Conservation (phyloP, 2,797 vertebrate genomes). For the Scomberomorus guttatus region DNA sequence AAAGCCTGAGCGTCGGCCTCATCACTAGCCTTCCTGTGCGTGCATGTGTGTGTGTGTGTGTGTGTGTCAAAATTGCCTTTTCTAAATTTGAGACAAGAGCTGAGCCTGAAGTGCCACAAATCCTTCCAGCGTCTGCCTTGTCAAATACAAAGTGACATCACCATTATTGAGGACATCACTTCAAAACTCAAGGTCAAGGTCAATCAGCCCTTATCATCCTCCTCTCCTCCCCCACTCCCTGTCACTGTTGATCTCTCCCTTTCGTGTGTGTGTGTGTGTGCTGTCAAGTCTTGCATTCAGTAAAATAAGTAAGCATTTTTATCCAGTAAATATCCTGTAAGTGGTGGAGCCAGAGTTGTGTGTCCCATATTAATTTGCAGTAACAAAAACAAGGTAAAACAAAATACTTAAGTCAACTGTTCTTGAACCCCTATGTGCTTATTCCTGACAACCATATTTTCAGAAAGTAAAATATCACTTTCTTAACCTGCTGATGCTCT, state of each 20-base stretch:
- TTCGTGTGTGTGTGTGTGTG: neutral
- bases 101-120: slow-evolving; percentile 31
- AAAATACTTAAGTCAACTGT: neutral
- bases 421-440: neutral
- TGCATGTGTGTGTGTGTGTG: neutral
- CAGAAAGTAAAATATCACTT: neutral
- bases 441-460: neutral
- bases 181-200: slow-evolving; percentile 56
- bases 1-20: slow-evolving; percentile 26
- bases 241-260: neutral
- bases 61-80: slow-evolving; percentile 31
- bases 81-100: slow-evolving; percentile 15
- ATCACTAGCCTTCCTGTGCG: neutral
- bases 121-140: slow-evolving; percentile 25
- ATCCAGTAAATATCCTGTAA: neutral
- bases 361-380: neutral
- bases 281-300: neutral
- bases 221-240: neutral
- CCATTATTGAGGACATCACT: slow-evolving; percentile 38
- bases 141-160: slow-evolving; percentile 50
- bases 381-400: neutral
- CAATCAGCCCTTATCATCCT: slow-evolving; percentile 25
- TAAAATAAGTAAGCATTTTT: neutral
- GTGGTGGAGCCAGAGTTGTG: neutral
- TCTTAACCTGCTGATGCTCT: slow-evolving; percentile 20